These are phyloP conservation scores for Tautogolabrus adspersus DNA, from an alignment of 2,113 vertebrate genomes.

Conservation along the genomic window DNA sequence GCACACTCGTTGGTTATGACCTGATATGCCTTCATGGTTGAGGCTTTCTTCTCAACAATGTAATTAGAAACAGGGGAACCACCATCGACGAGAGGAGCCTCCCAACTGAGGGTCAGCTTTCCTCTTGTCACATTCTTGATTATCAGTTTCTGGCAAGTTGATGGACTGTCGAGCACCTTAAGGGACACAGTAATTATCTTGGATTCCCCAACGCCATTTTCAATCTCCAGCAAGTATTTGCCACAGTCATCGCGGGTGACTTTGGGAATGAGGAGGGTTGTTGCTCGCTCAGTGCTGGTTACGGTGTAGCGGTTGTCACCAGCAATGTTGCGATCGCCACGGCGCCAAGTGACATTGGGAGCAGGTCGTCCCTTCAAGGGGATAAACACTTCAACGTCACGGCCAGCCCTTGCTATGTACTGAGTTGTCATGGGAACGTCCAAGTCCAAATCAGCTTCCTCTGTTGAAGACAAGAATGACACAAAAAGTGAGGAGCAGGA, in stretches of 20 bases:
- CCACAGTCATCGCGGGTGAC: slow-evolving; percentile 94
- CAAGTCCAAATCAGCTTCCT: slow-evolving; percentile 94
- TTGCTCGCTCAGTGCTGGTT: slow-evolving; percentile 93
- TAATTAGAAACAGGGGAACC: slow-evolving; percentile 95
- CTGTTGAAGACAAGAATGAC: slow-evolving; percentile 79
- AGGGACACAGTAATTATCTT: slow-evolving; percentile 92
- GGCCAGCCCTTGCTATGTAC: slow-evolving; percentile 90
- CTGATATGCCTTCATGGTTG: slow-evolving; percentile 94
- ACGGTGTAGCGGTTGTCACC: slow-evolving; percentile 90
- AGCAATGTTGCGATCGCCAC: slow-evolving; percentile 91
- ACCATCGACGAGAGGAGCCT: slow-evolving; percentile 93
- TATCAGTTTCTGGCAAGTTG: slow-evolving; percentile 92
- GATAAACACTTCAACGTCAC: slow-evolving; percentile 92
- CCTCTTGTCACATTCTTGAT: slow-evolving; percentile 93
- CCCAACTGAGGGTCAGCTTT: slow-evolving; percentile 94
- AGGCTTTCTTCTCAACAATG: slow-evolving; percentile 94
- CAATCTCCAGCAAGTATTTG: slow-evolving; percentile 95
- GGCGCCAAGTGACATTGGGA: slow-evolving; percentile 95
- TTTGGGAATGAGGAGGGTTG: slow-evolving; percentile 90
- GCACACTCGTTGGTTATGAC: slow-evolving; percentile 89
- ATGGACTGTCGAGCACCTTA: slow-evolving; percentile 94
- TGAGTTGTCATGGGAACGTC: slow-evolving; percentile 94
- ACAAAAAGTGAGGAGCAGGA: not conserved
- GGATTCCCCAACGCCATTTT: slow-evolving; percentile 95
- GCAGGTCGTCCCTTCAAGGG: slow-evolving; percentile 95